These are phyloP conservation scores for Aldrovandia affinis DNA, from an alignment of 2,797 vertebrate species.

Conservation along the genomic window DNA sequence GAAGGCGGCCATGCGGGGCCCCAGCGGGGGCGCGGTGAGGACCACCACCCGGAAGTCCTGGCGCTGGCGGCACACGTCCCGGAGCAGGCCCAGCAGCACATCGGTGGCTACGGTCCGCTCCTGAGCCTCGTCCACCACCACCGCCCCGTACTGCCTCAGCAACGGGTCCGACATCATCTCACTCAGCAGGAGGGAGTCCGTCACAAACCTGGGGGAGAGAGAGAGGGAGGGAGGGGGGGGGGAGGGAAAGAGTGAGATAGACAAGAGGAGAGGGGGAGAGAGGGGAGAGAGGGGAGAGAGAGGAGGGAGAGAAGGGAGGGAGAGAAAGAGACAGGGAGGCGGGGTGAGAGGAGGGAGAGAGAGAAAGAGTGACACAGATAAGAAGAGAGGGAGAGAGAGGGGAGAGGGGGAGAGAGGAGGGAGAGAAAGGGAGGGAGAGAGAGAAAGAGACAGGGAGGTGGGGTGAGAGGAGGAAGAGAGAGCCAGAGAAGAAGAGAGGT, in stretches of 20 bases:
- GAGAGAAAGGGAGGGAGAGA: not conserved
- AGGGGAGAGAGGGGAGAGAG: not conserved
- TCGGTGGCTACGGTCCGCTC: conserved; percentile 90
- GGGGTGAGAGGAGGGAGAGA: not conserved
- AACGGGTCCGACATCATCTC: conserved; percentile 90
- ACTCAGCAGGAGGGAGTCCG: conserved; percentile 84
- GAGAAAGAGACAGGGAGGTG: not conserved
- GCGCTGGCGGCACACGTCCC: conserved; percentile 83
- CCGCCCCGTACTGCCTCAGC: conserved; percentile 79
- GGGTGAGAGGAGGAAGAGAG: not conserved
- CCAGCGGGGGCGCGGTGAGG: conserved; percentile 75
- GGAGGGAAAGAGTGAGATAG: not conserved
- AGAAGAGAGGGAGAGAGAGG: not conserved
- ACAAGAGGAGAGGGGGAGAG: not conserved
- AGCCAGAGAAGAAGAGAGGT: not conserved
- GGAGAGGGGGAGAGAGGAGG: too few species aligned
- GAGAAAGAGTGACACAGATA: not conserved
- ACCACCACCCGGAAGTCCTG: conserved; percentile 83
- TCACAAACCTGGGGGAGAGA: conserved; percentile 79
- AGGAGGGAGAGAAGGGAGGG: not conserved
- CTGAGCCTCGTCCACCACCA: conserved; percentile 90
- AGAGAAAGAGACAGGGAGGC: not conserved
- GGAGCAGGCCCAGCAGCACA: conserved; percentile 86
- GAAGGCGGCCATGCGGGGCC: conserved; percentile 76
- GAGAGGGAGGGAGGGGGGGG: not conserved